These are phyloP conservation scores for Tricholaema leucomelas DNA, from an alignment of 2,113 vertebrate genomes.

Conservation along the genomic window DNA sequence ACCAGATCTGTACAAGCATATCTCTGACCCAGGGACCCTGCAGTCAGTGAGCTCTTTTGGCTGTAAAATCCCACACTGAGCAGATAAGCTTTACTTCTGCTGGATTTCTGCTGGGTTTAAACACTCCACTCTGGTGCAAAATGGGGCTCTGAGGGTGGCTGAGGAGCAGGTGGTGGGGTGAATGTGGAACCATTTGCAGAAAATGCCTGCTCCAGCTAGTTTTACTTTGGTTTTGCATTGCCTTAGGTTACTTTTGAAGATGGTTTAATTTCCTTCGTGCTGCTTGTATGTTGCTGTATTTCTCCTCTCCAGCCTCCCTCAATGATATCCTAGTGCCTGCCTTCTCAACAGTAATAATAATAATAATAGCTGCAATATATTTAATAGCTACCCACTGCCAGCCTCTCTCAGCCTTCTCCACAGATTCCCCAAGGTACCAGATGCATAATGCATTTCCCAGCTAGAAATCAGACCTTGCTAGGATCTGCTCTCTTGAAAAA, in stretches of 20 bases:
- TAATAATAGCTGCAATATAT: slow-evolving; percentile 63
- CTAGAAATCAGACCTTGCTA: slow-evolving; percentile 23
- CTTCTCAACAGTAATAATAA: slow-evolving; percentile 53
- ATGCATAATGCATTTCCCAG: slow-evolving; percentile 66
- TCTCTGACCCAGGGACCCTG: neutral
- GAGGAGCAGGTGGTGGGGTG: neutral
- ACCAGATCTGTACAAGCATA: neutral
- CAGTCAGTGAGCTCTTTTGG: neutral
- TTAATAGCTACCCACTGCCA: slow-evolving; percentile 63
- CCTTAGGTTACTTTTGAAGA: neutral
- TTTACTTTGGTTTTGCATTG: neutral
- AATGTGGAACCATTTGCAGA: neutral
- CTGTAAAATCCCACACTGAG: neutral
- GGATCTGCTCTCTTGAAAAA: neutral
- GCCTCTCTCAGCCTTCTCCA: slow-evolving; percentile 47
- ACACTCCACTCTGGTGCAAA: neutral
- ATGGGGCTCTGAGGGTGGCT: neutral
- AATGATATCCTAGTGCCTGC: slow-evolving; percentile 26
- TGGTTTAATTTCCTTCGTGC: slow-evolving; percentile 9
- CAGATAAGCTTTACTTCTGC: neutral
- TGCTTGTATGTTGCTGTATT: slow-evolving; percentile 3
- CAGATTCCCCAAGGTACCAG: slow-evolving; percentile 48
- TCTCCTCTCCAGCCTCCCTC: neutral
- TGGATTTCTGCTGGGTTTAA: neutral
- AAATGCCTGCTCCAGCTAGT: neutral